phyloP scores from a whole-genome alignment of 2,888 invertebrate genomes.

The Andrena fulva region DNA sequence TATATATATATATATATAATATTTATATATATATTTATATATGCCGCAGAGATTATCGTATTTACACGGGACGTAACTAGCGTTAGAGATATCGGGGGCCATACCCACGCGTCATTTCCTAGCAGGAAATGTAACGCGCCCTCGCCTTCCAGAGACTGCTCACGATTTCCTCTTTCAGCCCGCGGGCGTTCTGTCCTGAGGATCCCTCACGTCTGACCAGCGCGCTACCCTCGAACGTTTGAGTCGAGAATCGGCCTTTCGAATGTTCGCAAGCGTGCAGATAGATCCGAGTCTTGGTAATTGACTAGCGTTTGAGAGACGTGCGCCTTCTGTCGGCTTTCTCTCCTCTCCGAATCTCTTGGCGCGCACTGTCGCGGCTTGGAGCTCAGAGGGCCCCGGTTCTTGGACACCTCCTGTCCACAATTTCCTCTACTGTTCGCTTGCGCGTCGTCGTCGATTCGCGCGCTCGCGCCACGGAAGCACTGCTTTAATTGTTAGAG shows the following conservation, averaged over 20 bases:
- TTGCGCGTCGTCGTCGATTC: slow-evolving; percentile 35
- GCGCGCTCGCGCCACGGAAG: slow-evolving; percentile 58
- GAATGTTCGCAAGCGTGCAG: slow-evolving; percentile 57
- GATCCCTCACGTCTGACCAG: slow-evolving; percentile 14
- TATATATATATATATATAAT: slow-evolving; percentile 46
- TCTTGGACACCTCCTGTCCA: not conserved
- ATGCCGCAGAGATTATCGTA: slow-evolving; percentile 67
- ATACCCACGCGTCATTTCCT: slow-evolving; percentile 61
- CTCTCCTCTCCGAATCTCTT: slow-evolving; percentile 15
- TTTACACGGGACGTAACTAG: slow-evolving; percentile 74
- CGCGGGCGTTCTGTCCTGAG: slow-evolving; percentile 13
- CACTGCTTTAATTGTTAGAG: slow-evolving; percentile 56
- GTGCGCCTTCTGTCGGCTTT: slow-evolving; percentile 5
- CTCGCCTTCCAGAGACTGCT: slow-evolving; percentile 26
- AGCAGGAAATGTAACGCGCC: slow-evolving; percentile 72
- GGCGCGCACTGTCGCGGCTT: no score
- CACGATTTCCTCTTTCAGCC: slow-evolving; percentile 21
- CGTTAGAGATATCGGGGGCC: slow-evolving; percentile 63
- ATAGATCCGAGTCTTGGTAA: slow-evolving; percentile 78
- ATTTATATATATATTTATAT: slow-evolving; percentile 63
- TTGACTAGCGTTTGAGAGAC: slow-evolving; percentile 81
- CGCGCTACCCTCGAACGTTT: slow-evolving; percentile 56
- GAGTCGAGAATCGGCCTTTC: slow-evolving; percentile 54
- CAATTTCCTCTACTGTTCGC: not conserved
- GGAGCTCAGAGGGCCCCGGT: slow-evolving; percentile 1